Base-by-base conservation (phyloP, 2,797 vertebrate genomes). In the Smutsia gigantea region DNA sequence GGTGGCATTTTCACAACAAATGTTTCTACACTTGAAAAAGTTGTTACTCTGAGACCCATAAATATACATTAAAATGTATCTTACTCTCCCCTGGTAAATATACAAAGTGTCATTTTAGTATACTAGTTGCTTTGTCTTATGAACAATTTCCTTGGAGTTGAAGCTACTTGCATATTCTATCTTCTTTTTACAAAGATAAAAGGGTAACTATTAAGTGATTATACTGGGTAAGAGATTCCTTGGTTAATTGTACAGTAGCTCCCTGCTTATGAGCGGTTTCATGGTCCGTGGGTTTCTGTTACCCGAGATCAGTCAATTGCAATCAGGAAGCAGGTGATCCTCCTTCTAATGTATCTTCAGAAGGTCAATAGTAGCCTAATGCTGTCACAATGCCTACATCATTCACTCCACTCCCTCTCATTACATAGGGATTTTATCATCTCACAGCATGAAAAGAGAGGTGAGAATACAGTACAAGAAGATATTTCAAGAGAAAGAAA, bases 51-150 rank as follows among this genome's bases (percentile, higher is more conserved):
- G 88, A 85, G 81, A n/a, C 61, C 71, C 46, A 91, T 59, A 95
- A 94, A 97, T 93, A 95, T 64, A 77, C 46, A 68, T 90, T 94
- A 63, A 86, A 53, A 69, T 89, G 86, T 96, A 66, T 69, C 85
- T 82, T 61, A 29, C 57, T 95, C 51, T 92, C 57, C 19, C 75
- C 64, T 55, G 51, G n/a, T 95, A 93, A 86, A 74, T 77, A 96
- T 49, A 83, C 95, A 63, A 97, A 91, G 55, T 31, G 27, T 34
- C 61, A 5, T 8, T n/a, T 91, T 96, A 53, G 59, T 74, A 74
- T 77, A 51, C 21, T 77, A 46, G 46, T 94, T 78, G 25, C 0
- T 88, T 94, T 92, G 3, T 64, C 66, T 93, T 94, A 64, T 63
- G 51, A 59, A 49, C 1, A 18, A 2, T 90, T 72, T 94, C 5